Evolutionary conservation across 1,140 invertebrate species (phyloP).

Genomic region (Leucophenga varia): DNA sequence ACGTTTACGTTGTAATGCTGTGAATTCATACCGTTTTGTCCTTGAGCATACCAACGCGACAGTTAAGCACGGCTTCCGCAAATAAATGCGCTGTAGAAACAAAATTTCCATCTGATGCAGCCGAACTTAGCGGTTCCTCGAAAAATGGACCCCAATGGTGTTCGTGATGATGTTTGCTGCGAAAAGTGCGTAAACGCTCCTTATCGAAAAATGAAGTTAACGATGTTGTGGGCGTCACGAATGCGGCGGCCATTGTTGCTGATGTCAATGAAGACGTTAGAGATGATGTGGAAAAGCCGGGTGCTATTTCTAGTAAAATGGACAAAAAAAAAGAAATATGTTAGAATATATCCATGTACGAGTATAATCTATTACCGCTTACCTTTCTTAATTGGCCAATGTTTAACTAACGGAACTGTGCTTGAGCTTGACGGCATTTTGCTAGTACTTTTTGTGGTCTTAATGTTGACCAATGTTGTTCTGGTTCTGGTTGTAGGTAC

Average conservation of each 20-base stretch:
- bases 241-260: neutral
- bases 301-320: too few species aligned
- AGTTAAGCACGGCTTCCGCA: conserved; percentile 75
- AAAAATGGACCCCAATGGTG: conserved; percentile 76
- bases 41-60: conserved; percentile 77
- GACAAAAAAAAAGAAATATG: too few species aligned
- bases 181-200: conserved; percentile 61
- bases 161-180: conserved; percentile 60
- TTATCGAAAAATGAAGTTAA: conserved; percentile 63
- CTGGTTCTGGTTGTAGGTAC: too few species aligned
- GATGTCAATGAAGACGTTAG: neutral
- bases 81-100: conserved; percentile 70
- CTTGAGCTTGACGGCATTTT: too few species aligned
- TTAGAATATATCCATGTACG: too few species aligned
- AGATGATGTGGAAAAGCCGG: neutral
- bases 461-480: too few species aligned
- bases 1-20: neutral
- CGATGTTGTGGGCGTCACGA: neutral
- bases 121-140: conserved; percentile 61
- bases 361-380: neutral
- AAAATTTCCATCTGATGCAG: conserved; percentile 56
- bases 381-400: too few species aligned
- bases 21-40: conserved; percentile 74
- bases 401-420: too few species aligned
- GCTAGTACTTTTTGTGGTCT: too few species aligned